Base-by-base conservation (phyloP, 2,888 invertebrate species). In the Phortica magna region DNA sequence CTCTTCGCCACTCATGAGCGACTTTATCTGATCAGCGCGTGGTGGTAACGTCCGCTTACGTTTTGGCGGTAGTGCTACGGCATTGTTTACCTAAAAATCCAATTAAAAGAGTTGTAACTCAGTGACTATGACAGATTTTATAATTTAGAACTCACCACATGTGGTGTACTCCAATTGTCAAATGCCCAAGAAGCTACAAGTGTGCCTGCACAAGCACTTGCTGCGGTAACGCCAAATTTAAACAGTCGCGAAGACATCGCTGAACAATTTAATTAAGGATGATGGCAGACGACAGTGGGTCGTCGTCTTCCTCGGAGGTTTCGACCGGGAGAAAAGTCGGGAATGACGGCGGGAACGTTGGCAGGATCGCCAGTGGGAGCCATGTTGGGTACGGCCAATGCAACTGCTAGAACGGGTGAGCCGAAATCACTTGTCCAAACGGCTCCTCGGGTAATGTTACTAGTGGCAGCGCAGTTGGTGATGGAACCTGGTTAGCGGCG, bases 21-120 rank as follows among this genome's bases (percentile, higher is more conserved):
- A 94, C 81, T 95, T 94, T 22, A 98, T 93, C 92, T 98, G 97
- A 0, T 97, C 96, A 31, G 94, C 93, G 80, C 98, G 93, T 7
- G 95, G 93, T 1, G 98, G 98, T 73, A 98, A 92, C 0, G 95
- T 95, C 65, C 96, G 94, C 92, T 96, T 97, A 82, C 92, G 86
- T 77, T 91, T 91, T 9, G 92, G 92, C 39, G 92, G 91, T 19
- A 83, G 83, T 75, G 86, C 86, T 57, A 86, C 84, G 67, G 89
- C 90, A 83, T 89, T 91, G 78, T 87, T 88, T 7, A 91, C 92
- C 91, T 91, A 41, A 0, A 22, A 14, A 55, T 71, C 2, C 1
- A 14, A 65, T 39, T 39, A 1, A 78, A 73, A 12, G 53, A 61
- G 42, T 0, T 19, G 19, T 57, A 9, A 31, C 10, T 61, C 39